Evolutionary conservation across 2,797 vertebrate genomes (phyloP), one percentile per base, ranked within the genome.

Genomic region (Microchirus variegatus): DNA sequence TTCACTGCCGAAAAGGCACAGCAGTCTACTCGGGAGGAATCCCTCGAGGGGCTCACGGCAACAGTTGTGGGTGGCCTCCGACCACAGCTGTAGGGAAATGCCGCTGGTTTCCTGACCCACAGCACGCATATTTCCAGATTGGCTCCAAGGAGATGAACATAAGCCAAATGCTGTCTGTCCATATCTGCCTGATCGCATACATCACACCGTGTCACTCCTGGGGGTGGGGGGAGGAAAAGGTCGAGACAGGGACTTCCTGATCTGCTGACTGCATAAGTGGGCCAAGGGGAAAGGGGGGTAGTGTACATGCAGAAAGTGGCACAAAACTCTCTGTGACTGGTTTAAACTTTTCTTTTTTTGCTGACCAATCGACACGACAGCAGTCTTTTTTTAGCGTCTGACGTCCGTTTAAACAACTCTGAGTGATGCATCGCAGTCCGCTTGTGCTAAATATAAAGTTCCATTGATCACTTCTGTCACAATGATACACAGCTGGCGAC

Each of bases 51-150:
- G 38, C 22, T 46, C 47, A 16, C 57, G 18, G 11, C 15, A 11
- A 4, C 52, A 46, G 42, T 40, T 58, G 70, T 13, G 50, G 71
- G 75, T 75, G 69, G 67, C 46, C 73, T 36, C 46, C 71, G 22
- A 3, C 52, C 48, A 66, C 75, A 70, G 52, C 73, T 51, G 70
- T 11, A 45, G 61, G 76, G 74, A 74, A 83, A 84, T 73, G 51
- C 75, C 63, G 53, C 6, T 38, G 66, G 71, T 50, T 86, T 88
- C 83, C 78, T 78, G 78, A 79, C 73, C 71, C 81, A 78, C 59
- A 16, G 65, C 75, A 52, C n/a, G 58, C 59, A 77, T 63, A 73
- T 41, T 67, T 59, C 55, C 57, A 76, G 70, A 77, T 81, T 51
- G 69, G 63, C 61, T 67, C 38, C 60, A 60, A 49, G 74, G 81